Conservation (phyloP, 2,888 invertebrate species). For the Athalia circularis region DNA sequence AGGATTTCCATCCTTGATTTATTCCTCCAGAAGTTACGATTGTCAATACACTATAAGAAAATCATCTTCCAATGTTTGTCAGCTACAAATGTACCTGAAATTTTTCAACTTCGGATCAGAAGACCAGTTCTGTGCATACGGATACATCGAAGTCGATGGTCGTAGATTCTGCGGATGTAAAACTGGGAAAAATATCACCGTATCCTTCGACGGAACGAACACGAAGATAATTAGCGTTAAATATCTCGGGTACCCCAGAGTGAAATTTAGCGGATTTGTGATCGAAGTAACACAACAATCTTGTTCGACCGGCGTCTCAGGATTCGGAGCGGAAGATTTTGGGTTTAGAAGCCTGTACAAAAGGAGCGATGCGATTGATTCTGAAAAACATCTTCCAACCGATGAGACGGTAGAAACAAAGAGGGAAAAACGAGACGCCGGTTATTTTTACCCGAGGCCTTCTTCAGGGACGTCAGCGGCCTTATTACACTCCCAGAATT, state of each 20-base stretch:
- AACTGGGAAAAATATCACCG: constrained; percentile 70
- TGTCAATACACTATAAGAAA: constrained; percentile 76
- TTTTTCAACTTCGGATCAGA: constrained; percentile 76
- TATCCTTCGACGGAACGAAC: constrained; percentile 57
- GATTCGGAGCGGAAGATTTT: background rate
- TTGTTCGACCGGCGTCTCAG: constrained; percentile 71
- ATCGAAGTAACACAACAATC: constrained; percentile 78
- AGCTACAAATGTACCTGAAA: constrained; percentile 76
- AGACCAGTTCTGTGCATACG: constrained; percentile 72
- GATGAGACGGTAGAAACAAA: too few species aligned
- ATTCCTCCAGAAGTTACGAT: constrained; percentile 63
- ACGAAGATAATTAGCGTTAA: constrained; percentile 74
- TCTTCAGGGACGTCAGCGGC: constrained; percentile 35
- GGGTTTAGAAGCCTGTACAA: background rate
- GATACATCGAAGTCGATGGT: constrained; percentile 78
- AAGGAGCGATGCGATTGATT: background rate
- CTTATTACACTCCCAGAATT: constrained; percentile 33
- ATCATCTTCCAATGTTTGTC: constrained; percentile 74
- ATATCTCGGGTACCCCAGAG: constrained; percentile 72
- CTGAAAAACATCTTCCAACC: too few species aligned
- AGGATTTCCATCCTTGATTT: constrained; percentile 74
- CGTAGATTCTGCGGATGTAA: constrained; percentile 78
- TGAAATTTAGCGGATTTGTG: constrained; percentile 75
- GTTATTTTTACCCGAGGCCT: constrained; percentile 60
- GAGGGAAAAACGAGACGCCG: constrained; percentile 55